Evolutionary conservation across 2,888 invertebrate genomes (phyloP).

Genomic region (Aleiodes leptofemur): DNA sequence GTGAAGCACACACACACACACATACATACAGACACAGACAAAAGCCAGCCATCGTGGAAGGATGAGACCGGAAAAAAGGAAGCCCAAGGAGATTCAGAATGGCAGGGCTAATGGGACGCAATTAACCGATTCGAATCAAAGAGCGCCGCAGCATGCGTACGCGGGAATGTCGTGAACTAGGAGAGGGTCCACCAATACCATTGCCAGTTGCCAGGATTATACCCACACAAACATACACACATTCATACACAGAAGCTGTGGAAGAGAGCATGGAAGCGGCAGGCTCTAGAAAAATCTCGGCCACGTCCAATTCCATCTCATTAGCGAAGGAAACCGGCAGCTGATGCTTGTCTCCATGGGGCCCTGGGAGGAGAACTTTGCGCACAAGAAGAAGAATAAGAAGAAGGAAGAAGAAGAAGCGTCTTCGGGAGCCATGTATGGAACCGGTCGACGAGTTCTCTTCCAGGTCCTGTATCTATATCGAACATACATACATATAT

Average conservation of each 20-base stretch:
- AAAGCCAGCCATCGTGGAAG: no score
- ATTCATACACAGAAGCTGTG: background rate
- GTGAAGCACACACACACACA: slow-evolving; percentile 47
- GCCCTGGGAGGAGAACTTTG: slow-evolving; percentile 64
- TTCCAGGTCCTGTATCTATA: slow-evolving; percentile 46
- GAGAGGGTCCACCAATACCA: slow-evolving; percentile 51
- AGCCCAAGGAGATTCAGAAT: slow-evolving; percentile 54
- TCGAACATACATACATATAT: background rate
- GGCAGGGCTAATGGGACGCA: slow-evolving; percentile 74
- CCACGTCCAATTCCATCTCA: slow-evolving; percentile 76
- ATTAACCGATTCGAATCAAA: slow-evolving; percentile 76
- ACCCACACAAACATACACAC: no score
- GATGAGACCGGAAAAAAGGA: background rate
- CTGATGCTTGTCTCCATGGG: slow-evolving; percentile 74
- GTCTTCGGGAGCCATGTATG: slow-evolving; percentile 74
- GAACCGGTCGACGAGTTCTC: slow-evolving; percentile 74
- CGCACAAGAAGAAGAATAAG: slow-evolving; percentile 63
- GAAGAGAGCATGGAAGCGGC: slow-evolving; percentile 49
- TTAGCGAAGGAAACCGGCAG: slow-evolving; percentile 74
- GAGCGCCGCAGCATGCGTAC: slow-evolving; percentile 72
- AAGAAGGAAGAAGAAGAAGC: slow-evolving; percentile 62
- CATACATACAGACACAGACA: slow-evolving; percentile 32
- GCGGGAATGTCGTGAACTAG: slow-evolving; percentile 74
- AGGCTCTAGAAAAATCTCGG: slow-evolving; percentile 75
- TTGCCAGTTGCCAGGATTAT: slow-evolving; percentile 19